phyloP scores from a whole-genome alignment of 2,113 vertebrate genomes.

The Neotoma lepida region DNA sequence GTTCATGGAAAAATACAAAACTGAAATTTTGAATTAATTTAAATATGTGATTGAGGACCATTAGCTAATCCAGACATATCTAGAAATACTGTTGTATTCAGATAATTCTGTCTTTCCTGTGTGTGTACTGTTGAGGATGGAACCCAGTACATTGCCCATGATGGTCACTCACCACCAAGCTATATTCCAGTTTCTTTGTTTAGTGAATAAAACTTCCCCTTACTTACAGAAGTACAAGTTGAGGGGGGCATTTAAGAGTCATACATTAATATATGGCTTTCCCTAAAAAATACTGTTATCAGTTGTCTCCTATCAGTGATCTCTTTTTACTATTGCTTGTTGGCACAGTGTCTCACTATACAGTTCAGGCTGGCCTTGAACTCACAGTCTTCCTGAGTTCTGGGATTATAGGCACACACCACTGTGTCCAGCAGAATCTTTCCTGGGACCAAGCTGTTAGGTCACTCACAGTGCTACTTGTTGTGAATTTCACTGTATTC shows the following conservation, averaged over 20 bases:
- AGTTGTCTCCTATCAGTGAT: neutral
- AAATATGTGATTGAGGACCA: neutral
- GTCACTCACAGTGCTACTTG: neutral
- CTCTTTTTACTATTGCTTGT: neutral
- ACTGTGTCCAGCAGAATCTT: neutral
- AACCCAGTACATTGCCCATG: neutral
- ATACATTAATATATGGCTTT: neutral
- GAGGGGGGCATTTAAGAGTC: neutral
- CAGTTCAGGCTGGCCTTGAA: neutral
- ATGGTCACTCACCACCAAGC: neutral
- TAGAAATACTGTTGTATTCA: neutral
- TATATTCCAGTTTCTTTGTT: neutral
- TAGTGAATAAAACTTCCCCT: neutral
- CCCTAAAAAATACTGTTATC: neutral
- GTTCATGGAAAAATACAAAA: neutral
- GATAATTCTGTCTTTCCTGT: neutral
- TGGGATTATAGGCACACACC: neutral
- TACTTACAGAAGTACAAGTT: slow-evolving; percentile 37
- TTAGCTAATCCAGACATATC: neutral
- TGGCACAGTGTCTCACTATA: neutral
- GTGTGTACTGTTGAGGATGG: neutral
- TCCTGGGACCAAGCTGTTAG: neutral
- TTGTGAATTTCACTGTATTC: neutral
- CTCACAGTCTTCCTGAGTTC: neutral
- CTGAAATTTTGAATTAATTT: slow-evolving; percentile 27